phyloP scores from a whole-genome alignment of 2,113 vertebrate genomes.

The Macaca fascicularis region T2T-MFA8v1.1 NC_088394.1:27456501-27457000 shows the following conservation, averaged over 20 bases:
- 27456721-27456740: accelerated
- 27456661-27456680: neutral
- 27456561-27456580: neutral
- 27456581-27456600: neutral
- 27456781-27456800: neutral
- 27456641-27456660: neutral
- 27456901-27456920: neutral
- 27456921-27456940: neutral
- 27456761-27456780: neutral
- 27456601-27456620: accelerated
- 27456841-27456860: neutral
- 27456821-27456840: neutral
- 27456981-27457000: neutral
- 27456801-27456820: neutral
- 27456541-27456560: neutral
- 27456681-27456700: neutral
- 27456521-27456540: neutral
- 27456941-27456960: neutral
- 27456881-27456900: neutral
- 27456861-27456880: neutral
- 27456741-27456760: neutral
- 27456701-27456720: neutral
- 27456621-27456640: neutral
- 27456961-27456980: neutral
- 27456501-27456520: neutral